Percentiles rank a stretch among this genome's conserved stretches.
These are phyloP conservation scores for Melanerpes formicivorus DNA, from an alignment of 2,113 vertebrate species.

Conservation along the genomic window DNA sequence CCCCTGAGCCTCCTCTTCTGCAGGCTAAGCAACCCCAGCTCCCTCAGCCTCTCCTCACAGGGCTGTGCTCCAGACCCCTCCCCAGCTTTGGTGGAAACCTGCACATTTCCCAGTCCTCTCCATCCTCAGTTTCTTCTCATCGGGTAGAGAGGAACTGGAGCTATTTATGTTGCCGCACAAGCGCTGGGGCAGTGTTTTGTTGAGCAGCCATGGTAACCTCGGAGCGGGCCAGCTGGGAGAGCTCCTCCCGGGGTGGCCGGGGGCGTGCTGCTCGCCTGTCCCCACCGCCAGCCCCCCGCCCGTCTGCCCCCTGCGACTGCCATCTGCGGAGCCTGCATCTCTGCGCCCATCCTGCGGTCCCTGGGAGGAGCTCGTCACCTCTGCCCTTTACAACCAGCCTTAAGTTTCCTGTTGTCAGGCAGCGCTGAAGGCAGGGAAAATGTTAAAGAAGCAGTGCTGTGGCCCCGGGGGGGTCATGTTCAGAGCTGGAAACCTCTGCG, in stretches of 20 bases:
- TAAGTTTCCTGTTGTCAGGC: not conserved
- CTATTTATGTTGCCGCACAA: constrained; percentile 63
- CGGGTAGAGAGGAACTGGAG: not conserved
- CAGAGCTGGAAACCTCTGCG: not conserved
- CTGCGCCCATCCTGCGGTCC: not conserved
- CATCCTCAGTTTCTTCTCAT: constrained; percentile 38
- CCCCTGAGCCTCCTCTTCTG: too few relatives aligned
- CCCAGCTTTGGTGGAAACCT: not conserved
- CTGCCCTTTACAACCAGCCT: not conserved
- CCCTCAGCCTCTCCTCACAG: too few relatives aligned
- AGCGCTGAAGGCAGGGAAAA: rapidly evolving
- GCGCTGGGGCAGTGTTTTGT: constrained; percentile 28
- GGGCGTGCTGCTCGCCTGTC: not conserved
- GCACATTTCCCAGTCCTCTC: not conserved
- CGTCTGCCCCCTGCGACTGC: not conserved
- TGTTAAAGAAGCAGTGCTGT: not conserved
- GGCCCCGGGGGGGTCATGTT: rapidly evolving
- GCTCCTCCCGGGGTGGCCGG: rapidly evolving
- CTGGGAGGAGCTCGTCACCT: not conserved
- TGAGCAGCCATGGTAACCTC: constrained; percentile 50
- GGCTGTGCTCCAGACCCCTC: too few relatives aligned
- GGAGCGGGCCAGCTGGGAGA: not conserved
- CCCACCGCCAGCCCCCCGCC: rapidly evolving
- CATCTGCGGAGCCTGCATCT: rapidly evolving
- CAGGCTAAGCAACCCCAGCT: too few relatives aligned